A percentile compares a stretch with the other conserved stretches of the same genome.
Conservation (phyloP, 2,797 vertebrate species). For the Halcyon badia region DNA sequence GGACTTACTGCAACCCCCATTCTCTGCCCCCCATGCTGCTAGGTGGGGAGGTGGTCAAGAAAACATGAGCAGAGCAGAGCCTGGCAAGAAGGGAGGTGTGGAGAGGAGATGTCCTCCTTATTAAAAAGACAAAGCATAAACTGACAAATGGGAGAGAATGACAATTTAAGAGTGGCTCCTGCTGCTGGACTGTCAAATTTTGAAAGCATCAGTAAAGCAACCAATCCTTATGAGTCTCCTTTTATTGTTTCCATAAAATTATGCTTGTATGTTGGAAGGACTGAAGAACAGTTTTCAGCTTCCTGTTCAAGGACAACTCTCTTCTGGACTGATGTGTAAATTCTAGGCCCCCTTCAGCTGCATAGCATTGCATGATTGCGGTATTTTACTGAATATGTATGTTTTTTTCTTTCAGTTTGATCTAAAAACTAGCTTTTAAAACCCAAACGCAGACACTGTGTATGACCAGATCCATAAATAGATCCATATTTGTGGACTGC, state of each 20-base stretch:
- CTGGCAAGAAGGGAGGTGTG: background rate
- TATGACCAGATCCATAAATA: background rate
- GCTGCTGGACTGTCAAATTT: background rate
- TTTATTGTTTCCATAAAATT: background rate
- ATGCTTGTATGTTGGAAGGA: background rate
- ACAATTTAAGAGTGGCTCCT: background rate
- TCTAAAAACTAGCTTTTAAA: background rate
- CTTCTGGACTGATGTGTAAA: background rate
- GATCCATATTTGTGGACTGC: background rate
- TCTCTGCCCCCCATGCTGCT: background rate
- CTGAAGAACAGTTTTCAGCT: background rate
- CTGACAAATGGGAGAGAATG: background rate
- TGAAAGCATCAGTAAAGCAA: background rate
- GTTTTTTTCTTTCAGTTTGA: background rate
- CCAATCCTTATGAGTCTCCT: background rate
- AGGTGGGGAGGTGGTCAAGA: background rate
- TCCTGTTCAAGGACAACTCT: background rate
- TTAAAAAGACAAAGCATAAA: background rate
- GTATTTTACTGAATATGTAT: background rate
- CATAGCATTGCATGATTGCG: background rate
- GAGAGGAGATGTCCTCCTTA: background rate
- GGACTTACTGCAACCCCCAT: background rate
- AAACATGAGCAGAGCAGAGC: background rate
- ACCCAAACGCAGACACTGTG: accelerated
- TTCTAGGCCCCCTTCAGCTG: background rate